Evolutionary conservation across 2,888 invertebrate genomes (phyloP), one percentile per base, ranked within the genome.

Genomic region (Leptopilina drosophilae): DNA sequence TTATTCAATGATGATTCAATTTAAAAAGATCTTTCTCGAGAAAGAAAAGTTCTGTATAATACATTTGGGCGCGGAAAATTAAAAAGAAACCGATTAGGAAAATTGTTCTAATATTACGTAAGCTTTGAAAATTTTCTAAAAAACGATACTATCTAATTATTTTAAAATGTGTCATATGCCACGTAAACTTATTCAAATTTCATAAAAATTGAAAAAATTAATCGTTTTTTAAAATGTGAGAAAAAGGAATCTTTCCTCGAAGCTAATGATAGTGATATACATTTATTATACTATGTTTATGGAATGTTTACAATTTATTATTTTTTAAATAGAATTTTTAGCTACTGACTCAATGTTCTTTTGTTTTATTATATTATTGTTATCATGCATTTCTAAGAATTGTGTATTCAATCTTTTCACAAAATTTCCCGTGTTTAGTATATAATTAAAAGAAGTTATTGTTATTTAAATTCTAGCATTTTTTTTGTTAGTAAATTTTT

Each of bases 321-420:
- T 20, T 69, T 69, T 69, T 69, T 11, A 12, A 26, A 49, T 26
- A 14, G 2, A 20, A 53, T 64, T 20, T 69, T 53, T 14, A 73
- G 26, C 7, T 53, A n/a, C n/a, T 73, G 40, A 73, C 56, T 73
- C 73, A 73, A 56, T 73, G 53, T 33, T 56, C 14, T 33, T 56
- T 73, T 73, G 49, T 49, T 49, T 12, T 49, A 42, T 9, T 73
- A 26, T 33, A 33, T 26, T n/a, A 20, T 14, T 42, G n/a, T 15
- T 14, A 64, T 64, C 40, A 7, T 42, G 12, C 11, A 9, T 66
- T 66, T 66, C 42, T 15, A 46, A 66, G 66, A 14, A 64, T 14
- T 14, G 14, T 40, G 12, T 5, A 12, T 20, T 59, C n/a, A 62
- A 62, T 62, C 42, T 20, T 15, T 49, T 11, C 0, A 49, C 62